These are phyloP conservation scores for Ovibos moschatus DNA, from an alignment of 2,113 vertebrate species.

Conservation along the genomic window DNA sequence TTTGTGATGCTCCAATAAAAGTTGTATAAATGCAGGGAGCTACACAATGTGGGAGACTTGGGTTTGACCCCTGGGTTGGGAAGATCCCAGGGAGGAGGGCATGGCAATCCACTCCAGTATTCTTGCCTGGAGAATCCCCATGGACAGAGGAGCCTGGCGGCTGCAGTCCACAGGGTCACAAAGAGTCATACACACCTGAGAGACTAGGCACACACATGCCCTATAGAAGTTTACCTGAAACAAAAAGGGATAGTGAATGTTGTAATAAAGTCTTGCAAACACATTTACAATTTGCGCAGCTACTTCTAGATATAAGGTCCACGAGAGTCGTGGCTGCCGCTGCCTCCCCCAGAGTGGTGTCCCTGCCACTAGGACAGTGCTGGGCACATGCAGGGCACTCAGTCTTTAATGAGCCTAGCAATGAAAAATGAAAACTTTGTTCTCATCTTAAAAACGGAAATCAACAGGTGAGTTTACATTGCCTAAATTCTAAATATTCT, in stretches of 20 bases:
- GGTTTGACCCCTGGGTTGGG: not conserved
- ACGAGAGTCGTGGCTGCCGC: fast-evolving
- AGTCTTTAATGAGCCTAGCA: not conserved
- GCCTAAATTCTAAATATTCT: not conserved
- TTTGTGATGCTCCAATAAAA: not conserved
- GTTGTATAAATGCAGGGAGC: not conserved
- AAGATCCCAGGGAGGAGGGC: not conserved
- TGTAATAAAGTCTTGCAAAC: not conserved
- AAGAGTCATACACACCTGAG: not conserved
- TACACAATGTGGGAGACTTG: fast-evolving
- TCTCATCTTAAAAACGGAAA: not conserved
- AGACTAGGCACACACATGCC: not conserved
- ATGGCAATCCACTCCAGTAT: not conserved
- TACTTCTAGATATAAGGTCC: not conserved
- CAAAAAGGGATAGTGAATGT: not conserved
- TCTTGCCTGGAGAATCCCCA: not conserved
- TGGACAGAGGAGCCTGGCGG: not conserved
- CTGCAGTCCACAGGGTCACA: not conserved
- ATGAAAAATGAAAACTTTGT: not conserved
- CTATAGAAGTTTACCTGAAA: not conserved
- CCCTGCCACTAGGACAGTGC: no score
- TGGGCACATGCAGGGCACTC: not conserved
- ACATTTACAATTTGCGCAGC: not conserved
- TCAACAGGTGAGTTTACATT: not conserved
- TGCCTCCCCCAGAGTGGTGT: not conserved